phyloP scores from a whole-genome alignment of 2,888 invertebrate genomes.

The Orthonychiurus folsomi region DNA sequence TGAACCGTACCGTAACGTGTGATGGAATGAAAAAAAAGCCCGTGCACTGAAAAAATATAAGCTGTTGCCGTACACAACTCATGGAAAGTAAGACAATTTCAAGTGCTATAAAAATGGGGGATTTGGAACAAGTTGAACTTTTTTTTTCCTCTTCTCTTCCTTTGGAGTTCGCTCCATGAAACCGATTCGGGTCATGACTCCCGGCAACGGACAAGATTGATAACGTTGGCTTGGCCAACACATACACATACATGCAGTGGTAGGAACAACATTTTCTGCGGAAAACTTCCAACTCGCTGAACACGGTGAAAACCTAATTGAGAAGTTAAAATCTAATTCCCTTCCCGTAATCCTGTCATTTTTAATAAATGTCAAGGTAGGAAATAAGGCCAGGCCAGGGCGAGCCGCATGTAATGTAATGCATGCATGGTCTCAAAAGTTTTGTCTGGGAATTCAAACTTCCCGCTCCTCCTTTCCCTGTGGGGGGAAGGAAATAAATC shows the following conservation, averaged over 20 bases:
- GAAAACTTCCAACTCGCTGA: too few species aligned
- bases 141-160: not conserved
- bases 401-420: too few species aligned
- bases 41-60: not conserved
- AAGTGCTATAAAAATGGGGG: not conserved
- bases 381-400: too few species aligned
- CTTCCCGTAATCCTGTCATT: not conserved
- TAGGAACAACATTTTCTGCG: too few species aligned
- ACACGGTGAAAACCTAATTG: not conserved
- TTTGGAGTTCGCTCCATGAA: too few species aligned
- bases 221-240: too few species aligned
- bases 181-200: not conserved
- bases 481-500: too few species aligned
- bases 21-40: not conserved
- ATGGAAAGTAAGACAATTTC: not conserved
- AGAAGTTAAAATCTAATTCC: not conserved
- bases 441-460: too few species aligned
- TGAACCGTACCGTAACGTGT: too few species aligned
- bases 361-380: slow-evolving; percentile 1
- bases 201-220: not conserved
- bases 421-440: too few species aligned
- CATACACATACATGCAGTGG: too few species aligned
- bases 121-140: not conserved
- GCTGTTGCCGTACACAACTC: not conserved
- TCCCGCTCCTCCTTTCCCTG: too few species aligned